Conservation (phyloP, 2,113 vertebrate genomes). For the Leucosticte australis region DNA sequence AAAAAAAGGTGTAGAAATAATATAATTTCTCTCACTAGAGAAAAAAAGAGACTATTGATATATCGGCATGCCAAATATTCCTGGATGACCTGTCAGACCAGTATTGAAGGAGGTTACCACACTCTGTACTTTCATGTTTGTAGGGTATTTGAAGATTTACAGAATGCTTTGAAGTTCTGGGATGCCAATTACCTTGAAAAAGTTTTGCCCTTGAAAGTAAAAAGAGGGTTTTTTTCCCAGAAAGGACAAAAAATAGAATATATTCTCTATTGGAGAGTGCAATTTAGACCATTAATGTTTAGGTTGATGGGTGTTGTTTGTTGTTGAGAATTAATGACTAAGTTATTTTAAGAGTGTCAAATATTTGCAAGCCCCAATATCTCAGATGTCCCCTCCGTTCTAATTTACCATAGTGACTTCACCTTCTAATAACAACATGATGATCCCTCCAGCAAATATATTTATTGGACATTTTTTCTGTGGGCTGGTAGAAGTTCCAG, state of each 20-base stretch:
- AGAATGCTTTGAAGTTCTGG: slow-evolving; percentile 1
- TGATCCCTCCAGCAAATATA: background rate
- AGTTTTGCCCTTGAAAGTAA: background rate
- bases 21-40: background rate
- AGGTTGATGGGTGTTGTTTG: background rate
- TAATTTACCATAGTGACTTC: background rate
- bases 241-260: background rate
- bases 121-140: background rate
- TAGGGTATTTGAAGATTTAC: background rate
- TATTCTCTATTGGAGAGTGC: background rate
- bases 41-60: background rate
- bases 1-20: background rate
- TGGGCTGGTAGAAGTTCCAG: background rate
- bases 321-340: background rate
- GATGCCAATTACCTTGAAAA: background rate
- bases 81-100: background rate
- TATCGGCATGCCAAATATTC: background rate
- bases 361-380: background rate
- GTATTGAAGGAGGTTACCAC: background rate
- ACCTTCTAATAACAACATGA: background rate
- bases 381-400: background rate
- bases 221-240: background rate
- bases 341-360: background rate
- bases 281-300: background rate
- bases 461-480: background rate